phyloP scores from a whole-genome alignment of 2,797 vertebrate species.

The Poecile montanus region DNA sequence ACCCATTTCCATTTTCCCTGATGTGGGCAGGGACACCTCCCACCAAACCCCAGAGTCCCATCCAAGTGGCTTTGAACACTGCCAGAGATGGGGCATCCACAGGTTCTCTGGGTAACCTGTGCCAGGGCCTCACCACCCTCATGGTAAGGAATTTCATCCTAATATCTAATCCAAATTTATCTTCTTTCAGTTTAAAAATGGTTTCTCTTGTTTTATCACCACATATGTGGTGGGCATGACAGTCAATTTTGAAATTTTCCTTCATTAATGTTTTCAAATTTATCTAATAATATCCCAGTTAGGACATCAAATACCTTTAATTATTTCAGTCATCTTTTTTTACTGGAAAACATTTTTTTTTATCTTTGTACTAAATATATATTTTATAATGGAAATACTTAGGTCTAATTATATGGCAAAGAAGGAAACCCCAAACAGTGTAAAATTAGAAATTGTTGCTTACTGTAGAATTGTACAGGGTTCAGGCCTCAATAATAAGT shows the following conservation, averaged over 20 bases:
- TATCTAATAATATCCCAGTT: neutral
- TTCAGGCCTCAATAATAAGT: neutral
- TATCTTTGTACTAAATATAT: neutral
- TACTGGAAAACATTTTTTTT: neutral
- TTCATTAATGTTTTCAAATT: neutral
- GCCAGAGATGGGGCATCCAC: neutral
- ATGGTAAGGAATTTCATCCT: neutral
- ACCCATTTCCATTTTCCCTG: neutral
- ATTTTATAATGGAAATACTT: neutral
- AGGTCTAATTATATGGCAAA: neutral
- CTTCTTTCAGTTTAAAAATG: neutral
- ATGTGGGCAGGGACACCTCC: fast-evolving
- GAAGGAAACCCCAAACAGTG: neutral
- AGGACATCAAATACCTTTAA: neutral
- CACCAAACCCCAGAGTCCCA: neutral
- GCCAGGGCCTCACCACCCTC: neutral
- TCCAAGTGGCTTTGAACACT: neutral
- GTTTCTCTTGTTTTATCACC: fast-evolving
- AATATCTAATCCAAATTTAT: neutral
- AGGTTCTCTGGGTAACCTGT: neutral
- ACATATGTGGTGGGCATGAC: neutral
- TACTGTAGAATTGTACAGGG: neutral
- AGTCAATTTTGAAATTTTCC: neutral
- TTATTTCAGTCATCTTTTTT: neutral
- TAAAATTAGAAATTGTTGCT: neutral